These are phyloP conservation scores for Enhydra lutris DNA, from an alignment of 2,113 vertebrate species.

Conservation along the genomic window DNA sequence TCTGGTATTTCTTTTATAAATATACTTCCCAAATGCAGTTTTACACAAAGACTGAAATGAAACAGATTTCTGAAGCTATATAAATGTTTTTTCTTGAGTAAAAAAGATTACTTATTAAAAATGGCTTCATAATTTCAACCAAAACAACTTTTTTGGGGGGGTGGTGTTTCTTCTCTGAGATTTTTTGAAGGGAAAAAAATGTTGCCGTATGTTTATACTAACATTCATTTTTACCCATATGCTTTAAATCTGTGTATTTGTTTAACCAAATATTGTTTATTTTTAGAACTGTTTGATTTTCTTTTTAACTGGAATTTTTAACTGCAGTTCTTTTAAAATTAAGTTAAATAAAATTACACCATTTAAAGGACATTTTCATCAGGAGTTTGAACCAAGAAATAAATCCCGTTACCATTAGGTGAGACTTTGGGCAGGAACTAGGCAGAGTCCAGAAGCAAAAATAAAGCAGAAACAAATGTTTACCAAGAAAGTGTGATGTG, in stretches of 20 bases:
- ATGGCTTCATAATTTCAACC: constrained; percentile 78
- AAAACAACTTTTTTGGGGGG: constrained; percentile 66
- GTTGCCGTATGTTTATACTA: constrained; percentile 69
- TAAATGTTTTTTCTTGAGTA: constrained; percentile 79
- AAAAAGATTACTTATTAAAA: constrained; percentile 81
- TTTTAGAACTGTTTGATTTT: constrained; percentile 69
- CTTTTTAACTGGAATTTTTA: constrained; percentile 65
- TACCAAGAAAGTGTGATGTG: background rate
- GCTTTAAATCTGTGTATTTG: constrained; percentile 81
- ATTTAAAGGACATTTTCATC: constrained; percentile 52
- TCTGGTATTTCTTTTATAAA: constrained; percentile 78
- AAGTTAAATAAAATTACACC: constrained; percentile 54
- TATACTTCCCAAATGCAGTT: constrained; percentile 73
- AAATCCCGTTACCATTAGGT: constrained; percentile 41
- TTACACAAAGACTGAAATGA: constrained; percentile 75
- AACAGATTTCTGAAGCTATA: constrained; percentile 76
- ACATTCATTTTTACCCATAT: constrained; percentile 79
- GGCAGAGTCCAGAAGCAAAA: constrained; percentile 47
- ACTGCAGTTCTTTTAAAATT: constrained; percentile 44
- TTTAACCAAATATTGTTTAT: constrained; percentile 75
- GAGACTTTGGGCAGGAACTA: constrained; percentile 54
- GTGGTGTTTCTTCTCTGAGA: constrained; percentile 63
- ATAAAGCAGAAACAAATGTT: constrained; percentile 42
- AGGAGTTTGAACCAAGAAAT: constrained; percentile 44
- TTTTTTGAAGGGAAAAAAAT: constrained; percentile 67